Percentiles rank a stretch among this genome's conserved stretches.
These are phyloP conservation scores for Calliopsis andreniformis DNA, from an alignment of 1,140 invertebrate species.

Conservation along the genomic window DNA sequence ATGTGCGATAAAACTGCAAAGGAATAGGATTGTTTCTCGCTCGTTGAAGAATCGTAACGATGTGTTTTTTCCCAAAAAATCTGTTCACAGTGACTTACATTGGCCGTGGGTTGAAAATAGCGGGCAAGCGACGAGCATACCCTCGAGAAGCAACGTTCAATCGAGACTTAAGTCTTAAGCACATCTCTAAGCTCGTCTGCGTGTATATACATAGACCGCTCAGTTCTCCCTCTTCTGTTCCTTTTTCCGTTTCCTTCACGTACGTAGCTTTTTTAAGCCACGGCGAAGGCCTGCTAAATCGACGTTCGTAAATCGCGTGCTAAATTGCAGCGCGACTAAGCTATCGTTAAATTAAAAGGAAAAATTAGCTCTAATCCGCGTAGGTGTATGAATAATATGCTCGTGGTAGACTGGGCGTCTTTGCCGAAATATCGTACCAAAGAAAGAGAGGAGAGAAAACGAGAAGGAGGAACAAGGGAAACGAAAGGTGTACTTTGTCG, in stretches of 20 bases:
- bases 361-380: constrained; percentile 57
- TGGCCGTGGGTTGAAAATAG: constrained; percentile 25
- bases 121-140: constrained; percentile 9
- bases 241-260: background rate
- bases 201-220: constrained; percentile 47
- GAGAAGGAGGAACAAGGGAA: no score
- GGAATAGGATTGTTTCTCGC: no score
- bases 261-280: constrained; percentile 26
- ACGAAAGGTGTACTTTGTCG: constrained; percentile 40
- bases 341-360: constrained; percentile 64
- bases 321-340: constrained; percentile 42
- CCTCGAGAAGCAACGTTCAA: constrained; percentile 27
- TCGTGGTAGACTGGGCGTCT: constrained; percentile 47
- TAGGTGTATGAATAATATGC: constrained; percentile 50
- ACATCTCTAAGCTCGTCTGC: constrained; percentile 38
- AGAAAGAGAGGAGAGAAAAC: constrained; percentile 16
- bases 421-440: constrained; percentile 47
- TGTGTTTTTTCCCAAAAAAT: constrained; percentile 10
- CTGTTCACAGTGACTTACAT: constrained; percentile 48
- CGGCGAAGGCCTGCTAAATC: constrained; percentile 28
- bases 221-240: constrained; percentile 21
- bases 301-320: constrained; percentile 38
- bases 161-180: constrained; percentile 43
- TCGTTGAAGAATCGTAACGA: background rate
- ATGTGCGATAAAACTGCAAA: no score